Conservation (phyloP, 2,888 invertebrate genomes). For the Hecatera dysodea region DNA sequence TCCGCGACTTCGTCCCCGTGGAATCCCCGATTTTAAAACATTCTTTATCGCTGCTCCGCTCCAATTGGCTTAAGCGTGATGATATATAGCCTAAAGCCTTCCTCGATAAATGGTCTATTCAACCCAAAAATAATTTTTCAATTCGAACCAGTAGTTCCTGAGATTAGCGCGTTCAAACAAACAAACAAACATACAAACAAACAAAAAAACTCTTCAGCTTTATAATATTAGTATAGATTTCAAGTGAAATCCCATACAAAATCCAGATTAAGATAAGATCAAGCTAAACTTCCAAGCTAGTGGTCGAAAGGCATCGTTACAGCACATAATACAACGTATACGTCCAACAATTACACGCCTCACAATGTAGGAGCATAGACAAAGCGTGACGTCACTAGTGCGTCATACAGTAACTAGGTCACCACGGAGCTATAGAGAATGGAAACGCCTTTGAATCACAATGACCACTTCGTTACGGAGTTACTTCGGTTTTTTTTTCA, state of each 20-base stretch:
- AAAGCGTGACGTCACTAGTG: conserved; percentile 74
- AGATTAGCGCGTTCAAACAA: no score
- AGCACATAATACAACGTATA: conserved; percentile 45
- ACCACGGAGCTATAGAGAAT: conserved; percentile 57
- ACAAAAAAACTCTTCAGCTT: no score
- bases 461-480: conserved; percentile 58
- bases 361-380: conserved; percentile 65
- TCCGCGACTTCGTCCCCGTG: no score
- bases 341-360: conserved; percentile 57
- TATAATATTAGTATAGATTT: no score
- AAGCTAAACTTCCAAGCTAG: conserved; percentile 18
- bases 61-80: no score
- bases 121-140: no score
- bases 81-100: no score
- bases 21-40: no score
- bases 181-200: no score
- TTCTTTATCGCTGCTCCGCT: no score
- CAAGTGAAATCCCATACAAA: not conserved
- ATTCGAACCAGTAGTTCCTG: no score
- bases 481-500: conserved; percentile 32
- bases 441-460: conserved; percentile 59
- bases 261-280: conserved; percentile 35
- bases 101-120: no score
- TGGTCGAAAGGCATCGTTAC: conserved; percentile 3
- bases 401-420: conserved; percentile 76